Evolutionary conservation across 1,140 invertebrate genomes (phyloP).

Genomic region (Drosophila subobscura): DNA sequence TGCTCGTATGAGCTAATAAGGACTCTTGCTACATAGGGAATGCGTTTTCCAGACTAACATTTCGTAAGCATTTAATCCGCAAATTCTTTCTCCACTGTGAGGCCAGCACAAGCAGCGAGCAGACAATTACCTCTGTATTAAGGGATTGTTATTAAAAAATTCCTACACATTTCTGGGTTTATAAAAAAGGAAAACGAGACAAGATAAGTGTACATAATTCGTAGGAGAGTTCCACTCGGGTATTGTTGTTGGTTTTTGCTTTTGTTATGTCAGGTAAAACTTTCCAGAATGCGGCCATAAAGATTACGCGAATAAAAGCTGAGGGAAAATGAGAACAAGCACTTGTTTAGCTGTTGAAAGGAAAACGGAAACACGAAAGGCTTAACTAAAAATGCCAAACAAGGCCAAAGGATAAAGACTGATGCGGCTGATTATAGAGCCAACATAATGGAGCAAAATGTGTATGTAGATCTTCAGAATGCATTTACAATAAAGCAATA

Average conservation of each 20-base stretch:
- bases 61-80: slow-evolving; percentile 13
- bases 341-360: slow-evolving; percentile 32
- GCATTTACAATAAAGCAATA: no score
- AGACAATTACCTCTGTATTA: slow-evolving; percentile 50
- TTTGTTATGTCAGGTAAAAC: slow-evolving; percentile 35
- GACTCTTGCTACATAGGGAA: background rate
- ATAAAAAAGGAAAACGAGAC: background rate
- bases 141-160: slow-evolving; percentile 56
- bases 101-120: background rate
- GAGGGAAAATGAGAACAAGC: slow-evolving; percentile 7
- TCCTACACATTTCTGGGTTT: slow-evolving; percentile 27
- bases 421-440: slow-evolving; percentile 23
- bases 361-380: slow-evolving; percentile 40
- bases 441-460: slow-evolving; percentile 9
- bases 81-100: slow-evolving; percentile 6
- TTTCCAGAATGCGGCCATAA: slow-evolving; percentile 38
- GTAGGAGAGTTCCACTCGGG: slow-evolving; percentile 15
- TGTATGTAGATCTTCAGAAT: no score
- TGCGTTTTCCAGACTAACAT: slow-evolving; percentile 3
- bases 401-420: slow-evolving; percentile 26
- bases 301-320: slow-evolving; percentile 40
- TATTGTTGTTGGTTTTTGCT: slow-evolving; percentile 8
- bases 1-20: no score
- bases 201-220: slow-evolving; percentile 34
- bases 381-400: slow-evolving; percentile 35